Evolutionary conservation across 2,113 vertebrate genomes (phyloP), one percentile per base, ranked within the genome.

Genomic region (Plecotus auritus): DNA sequence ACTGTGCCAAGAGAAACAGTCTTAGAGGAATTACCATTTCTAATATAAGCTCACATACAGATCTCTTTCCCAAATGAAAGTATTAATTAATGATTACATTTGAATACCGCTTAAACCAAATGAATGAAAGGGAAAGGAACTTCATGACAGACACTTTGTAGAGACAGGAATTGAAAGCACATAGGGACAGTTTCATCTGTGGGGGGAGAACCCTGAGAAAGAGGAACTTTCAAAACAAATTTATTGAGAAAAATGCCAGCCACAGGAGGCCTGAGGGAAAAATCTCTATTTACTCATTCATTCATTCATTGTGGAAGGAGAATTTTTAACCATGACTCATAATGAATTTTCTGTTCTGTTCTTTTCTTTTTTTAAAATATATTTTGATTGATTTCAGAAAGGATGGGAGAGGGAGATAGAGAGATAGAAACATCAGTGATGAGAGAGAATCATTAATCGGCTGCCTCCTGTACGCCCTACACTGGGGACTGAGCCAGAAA

Each of bases 91-190:
- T 37, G 14, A 16, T 20, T 72, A 70, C 72, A 28, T 67, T 78
- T 90, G 51, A 88, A 37, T 67, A 89, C 40, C 61, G 35, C 85
- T 81, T 78, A 95, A 94, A 93, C 32, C 69, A 82, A 95, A 82
- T 64, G 72, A 97, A 96, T 82, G 72, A 97, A 96, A 97, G 85
- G 81, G 70, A 97, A 97, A 97, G 89, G 81, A 89, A 72, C 40
- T 59, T 96, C 22, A 26, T 18, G 59, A 73, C 64, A 91, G 90
- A 93, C 37, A 56, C 72, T 64, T 74, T n/a, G 35, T 69, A 86
- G 70, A 93, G 76, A 93, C 45, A 90, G 87, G 95, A 97, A 96
- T 49, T 93, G 76, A 97, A 97, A 97, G 72, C 18, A 11, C 35
- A n/a, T 59, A 13, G 47, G 76, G 81, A 80, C 28, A 56, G 51